Base-by-base conservation (phyloP, 1,140 invertebrate genomes). In the Diachasma alloeum region DNA sequence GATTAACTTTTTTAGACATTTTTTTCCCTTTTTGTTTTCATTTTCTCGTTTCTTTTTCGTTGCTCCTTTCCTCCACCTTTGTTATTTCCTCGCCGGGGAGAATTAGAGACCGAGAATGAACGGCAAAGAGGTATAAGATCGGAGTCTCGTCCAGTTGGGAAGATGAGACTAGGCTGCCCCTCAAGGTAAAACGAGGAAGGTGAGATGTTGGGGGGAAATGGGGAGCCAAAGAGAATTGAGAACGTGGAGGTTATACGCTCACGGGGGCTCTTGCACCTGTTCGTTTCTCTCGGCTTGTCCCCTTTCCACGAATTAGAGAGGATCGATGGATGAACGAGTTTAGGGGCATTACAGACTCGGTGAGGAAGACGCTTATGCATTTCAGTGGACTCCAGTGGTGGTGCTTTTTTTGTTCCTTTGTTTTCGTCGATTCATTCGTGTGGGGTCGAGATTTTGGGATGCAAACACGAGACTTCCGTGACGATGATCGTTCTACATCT, bases 1-100 rank as follows among this genome's bases (percentile, higher is more conserved):
- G 84, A 88, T 89, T 88, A 87, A 86, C 85, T 88, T 88, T 88
- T 88, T 89, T 77, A 26, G 22, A 9, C 26, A 9, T 26, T 31
- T 26, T 26, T 26, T 63, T 63, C 26, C 26, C 0, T 66, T 36
- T 48, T 37, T 36, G 19, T 68, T 68, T 59, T 48, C 36, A 26
- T 69, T 68, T 44, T 39, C 67, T 36, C n/a, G 1, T 67, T n/a
- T 68, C 15, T 19, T 15, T 19, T 19, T 19, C 17, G 6, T 19
- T 53, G 6, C 48, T 17, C 48, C 48, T n/a, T 9, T 46, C 44
- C 48, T 53, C 48, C 48, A 53, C 15, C 48, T 53, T 53, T 53
- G 48, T 68, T 17, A 26, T 73, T 73, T 66, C 76, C 82, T 79
- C 78, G 78, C 75, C 79, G 67, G 48, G 48, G 81, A 81, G 83